Evolutionary conservation across 2,797 vertebrate genomes (phyloP).

Genomic region (Peromyscus eremicus): DNA sequence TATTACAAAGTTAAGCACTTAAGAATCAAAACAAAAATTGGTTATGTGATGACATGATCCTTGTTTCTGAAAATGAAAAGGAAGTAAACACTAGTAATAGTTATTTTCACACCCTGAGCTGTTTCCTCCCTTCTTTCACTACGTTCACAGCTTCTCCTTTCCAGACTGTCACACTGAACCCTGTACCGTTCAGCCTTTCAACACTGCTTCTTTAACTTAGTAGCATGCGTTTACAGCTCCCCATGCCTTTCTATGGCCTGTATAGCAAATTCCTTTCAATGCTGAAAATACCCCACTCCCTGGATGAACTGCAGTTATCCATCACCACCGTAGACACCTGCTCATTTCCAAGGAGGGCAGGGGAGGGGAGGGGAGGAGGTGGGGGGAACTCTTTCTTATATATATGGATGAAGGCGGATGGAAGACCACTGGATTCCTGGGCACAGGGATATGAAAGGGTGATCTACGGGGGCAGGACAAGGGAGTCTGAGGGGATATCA

Average conservation of each 20-base stretch:
- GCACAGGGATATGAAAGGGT: not conserved
- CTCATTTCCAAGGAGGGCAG: not conserved
- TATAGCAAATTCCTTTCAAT: not conserved
- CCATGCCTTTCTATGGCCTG: not conserved
- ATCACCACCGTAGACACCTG: not conserved
- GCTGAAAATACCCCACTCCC: not conserved
- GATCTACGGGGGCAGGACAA: not conserved
- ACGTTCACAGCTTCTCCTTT: not conserved
- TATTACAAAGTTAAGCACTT: not conserved
- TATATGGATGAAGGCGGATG: not conserved
- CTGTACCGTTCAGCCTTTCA: not conserved
- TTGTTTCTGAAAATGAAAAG: slow-evolving; percentile 10
- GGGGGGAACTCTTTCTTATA: not conserved
- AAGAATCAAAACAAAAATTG: slow-evolving; percentile 28
- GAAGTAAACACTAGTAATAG: not conserved
- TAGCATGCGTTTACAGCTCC: not conserved
- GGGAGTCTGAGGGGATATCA: accelerated
- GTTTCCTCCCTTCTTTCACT: not conserved
- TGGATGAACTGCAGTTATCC: not conserved
- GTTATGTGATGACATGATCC: not conserved
- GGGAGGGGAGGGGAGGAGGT: too few relatives aligned
- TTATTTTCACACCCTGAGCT: not conserved
- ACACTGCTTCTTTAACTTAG: not conserved
- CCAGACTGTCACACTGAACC: not conserved
- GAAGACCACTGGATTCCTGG: not conserved